Percentiles rank a stretch among this genome's conserved stretches.
These are phyloP conservation scores for Tragelaphus imberbis DNA, from an alignment of 2,113 vertebrate genomes.

Conservation along the genomic window DNA sequence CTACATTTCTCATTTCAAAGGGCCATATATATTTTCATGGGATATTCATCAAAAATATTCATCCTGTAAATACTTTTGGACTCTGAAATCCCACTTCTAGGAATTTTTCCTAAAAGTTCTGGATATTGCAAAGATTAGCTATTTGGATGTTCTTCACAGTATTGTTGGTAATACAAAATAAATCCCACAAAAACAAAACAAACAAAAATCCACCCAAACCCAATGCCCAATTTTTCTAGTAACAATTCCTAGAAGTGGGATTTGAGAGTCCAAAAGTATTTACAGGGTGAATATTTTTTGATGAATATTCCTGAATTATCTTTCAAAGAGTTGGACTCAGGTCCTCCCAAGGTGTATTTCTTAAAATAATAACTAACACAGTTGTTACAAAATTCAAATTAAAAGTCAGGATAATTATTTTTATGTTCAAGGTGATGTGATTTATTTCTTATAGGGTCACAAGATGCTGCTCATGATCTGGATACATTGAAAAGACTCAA, in stretches of 20 bases:
- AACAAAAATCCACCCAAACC: background rate
- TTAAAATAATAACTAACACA: background rate
- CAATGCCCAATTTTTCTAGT: background rate
- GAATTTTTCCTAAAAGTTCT: background rate
- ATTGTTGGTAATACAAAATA: background rate
- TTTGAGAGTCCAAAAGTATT: background rate
- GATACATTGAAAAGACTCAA: slow-evolving; percentile 87
- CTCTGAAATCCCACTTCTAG: background rate
- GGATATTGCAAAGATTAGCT: background rate
- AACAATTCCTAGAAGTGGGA: background rate
- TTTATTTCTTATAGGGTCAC: slow-evolving; percentile 85
- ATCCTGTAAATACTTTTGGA: background rate
- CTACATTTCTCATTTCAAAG: background rate
- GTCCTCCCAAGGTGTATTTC: background rate
- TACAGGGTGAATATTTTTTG: background rate
- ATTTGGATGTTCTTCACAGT: background rate
- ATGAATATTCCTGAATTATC: background rate
- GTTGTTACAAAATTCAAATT: background rate
- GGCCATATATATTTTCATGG: background rate
- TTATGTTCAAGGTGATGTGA: slow-evolving; percentile 23
- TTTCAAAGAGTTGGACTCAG: background rate
- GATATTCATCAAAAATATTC: slow-evolving; percentile 3
- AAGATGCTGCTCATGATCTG: slow-evolving; percentile 94
- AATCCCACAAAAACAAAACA: background rate
- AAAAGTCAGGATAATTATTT: background rate